Base-by-base conservation (phyloP, 92 coral and sea anemone species). In the Scolanthus callimorphus region DNA sequence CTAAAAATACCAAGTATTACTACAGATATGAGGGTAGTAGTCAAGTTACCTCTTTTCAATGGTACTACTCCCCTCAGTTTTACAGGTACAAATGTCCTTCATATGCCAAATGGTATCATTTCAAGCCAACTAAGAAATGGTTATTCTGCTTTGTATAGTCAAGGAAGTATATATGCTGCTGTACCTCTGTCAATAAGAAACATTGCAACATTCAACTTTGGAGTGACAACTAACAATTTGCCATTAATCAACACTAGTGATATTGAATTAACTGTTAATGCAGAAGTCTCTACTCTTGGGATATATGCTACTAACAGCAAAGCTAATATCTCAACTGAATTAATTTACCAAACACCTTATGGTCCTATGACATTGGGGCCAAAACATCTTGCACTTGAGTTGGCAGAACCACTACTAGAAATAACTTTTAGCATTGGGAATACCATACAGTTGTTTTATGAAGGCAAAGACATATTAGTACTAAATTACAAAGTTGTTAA, bases 1-100 rank as follows among this genome's bases (percentile, higher is more conserved):
- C 73, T 92, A 20, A 55, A 57, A 15, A 25, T 88, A 22, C 98
- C 98, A 0, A 84, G 84, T 39, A 41, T 92, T 41, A 84, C 96
- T 17, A 72, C 90, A 45, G 59, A 73, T 25, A 19, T 92, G 25
- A 60, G 63, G 30, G 77, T 89, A 4, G 28, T 25, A 11, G 54
- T 92, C 0, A 31, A 25, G 2, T 54, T 88, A 43, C 96, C 94
- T 8, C 34, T 58, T 0, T 92, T 89, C 44, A 53, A 29, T 37
- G 62, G 59, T 19, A 59, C 78, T 25, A 71, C 87, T 21, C 84
- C 89, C 8, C 55, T 92, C 71, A 54, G 51, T 43, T 77, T 81
- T 57, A 25, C n/a, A n/a, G n/a, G n/a, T n/a, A n/a, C n/a, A n/a
- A n/a, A n/a, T n/a, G n/a, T n/a, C n/a, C n/a, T n/a, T n/a, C n/a